Conservation (phyloP, 2,113 vertebrate species). For the Prietella phreatophila region DNA sequence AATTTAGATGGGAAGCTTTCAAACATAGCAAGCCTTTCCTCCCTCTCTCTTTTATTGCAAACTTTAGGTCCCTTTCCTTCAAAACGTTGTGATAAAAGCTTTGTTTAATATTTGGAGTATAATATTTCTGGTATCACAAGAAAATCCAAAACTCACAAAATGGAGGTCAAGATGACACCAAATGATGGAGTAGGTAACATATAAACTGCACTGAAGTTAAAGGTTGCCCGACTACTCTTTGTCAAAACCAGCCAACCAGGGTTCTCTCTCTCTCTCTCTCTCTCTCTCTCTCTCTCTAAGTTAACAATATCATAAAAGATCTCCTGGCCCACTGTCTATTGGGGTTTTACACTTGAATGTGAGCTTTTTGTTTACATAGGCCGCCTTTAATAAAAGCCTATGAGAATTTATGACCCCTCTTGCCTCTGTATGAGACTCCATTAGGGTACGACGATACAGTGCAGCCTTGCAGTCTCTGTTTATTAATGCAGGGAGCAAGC, state of each 20-base stretch:
- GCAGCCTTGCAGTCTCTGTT: slow-evolving; percentile 63
- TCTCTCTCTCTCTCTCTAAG: slow-evolving; percentile 8
- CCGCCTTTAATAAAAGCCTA: slow-evolving; percentile 73
- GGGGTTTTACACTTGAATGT: slow-evolving; percentile 68
- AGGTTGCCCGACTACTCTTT: slow-evolving; percentile 1
- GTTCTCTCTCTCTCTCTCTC: neutral
- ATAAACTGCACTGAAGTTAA: slow-evolving; percentile 8
- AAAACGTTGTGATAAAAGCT: too few species aligned
- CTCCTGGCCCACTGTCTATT: slow-evolving; percentile 59
- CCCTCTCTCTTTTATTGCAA: neutral
- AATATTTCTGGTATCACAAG: neutral
- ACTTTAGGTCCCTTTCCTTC: too few species aligned
- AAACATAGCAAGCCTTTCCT: neutral
- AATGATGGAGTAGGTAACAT: neutral
- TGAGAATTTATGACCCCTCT: slow-evolving; percentile 74
- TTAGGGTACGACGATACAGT: slow-evolving; percentile 60
- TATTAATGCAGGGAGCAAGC: slow-evolving; percentile 67
- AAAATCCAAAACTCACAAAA: neutral
- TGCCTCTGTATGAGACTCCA: slow-evolving; percentile 66
- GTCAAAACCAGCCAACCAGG: neutral
- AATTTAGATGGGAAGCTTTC: neutral
- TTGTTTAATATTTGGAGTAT: neutral
- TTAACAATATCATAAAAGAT: slow-evolving; percentile 66
- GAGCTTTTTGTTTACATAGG: slow-evolving; percentile 71
- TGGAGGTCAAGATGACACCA: neutral